Evolutionary conservation across 2,113 vertebrate genomes (phyloP).

Genomic region (Morone saxatilis): DNA sequence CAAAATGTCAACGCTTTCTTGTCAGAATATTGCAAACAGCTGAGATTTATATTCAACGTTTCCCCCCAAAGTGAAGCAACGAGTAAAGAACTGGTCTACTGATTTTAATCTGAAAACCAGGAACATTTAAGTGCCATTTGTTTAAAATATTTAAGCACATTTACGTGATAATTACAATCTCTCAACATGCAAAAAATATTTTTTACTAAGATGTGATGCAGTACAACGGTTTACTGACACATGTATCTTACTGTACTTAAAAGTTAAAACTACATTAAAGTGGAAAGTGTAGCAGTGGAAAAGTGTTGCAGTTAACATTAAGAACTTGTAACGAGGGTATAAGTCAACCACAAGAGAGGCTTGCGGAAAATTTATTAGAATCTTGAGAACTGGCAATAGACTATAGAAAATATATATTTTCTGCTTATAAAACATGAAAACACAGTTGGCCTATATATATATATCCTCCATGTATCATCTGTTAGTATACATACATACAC

Average conservation of each 20-base stretch:
- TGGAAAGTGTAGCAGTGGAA: background rate
- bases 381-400: conserved; percentile 90
- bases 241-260: background rate
- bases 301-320: conserved; percentile 24
- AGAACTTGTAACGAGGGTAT: conserved; percentile 41
- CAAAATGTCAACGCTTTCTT: background rate
- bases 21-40: background rate
- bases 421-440: conserved; percentile 80
- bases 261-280: background rate
- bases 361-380: conserved; percentile 93
- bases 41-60: background rate
- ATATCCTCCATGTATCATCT: conserved; percentile 53
- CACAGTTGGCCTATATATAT: conserved; percentile 70
- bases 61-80: background rate
- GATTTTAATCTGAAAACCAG: background rate
- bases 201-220: too few species aligned
- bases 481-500: conserved; percentile 58
- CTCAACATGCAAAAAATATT: background rate
- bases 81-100: background rate
- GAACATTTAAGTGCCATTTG: background rate
- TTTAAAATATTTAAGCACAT: background rate
- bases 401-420: conserved; percentile 90
- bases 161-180: background rate
- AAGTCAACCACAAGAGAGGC: conserved; percentile 76
- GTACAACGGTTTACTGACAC: background rate